Base-by-base conservation (phyloP, 1,140 invertebrate species). In the Delia radicum region DNA sequence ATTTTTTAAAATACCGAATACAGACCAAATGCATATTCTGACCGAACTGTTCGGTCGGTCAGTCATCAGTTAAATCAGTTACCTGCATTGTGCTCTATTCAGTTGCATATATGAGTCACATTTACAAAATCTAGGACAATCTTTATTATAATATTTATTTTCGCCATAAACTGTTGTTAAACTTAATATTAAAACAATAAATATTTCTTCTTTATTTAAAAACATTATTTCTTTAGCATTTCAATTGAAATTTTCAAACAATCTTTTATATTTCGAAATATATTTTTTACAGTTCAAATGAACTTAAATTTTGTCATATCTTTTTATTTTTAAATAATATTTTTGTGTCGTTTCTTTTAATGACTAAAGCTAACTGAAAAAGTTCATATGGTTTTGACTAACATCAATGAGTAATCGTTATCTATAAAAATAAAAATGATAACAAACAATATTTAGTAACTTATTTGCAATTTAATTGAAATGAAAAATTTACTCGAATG, bases 51-150 rank as follows among this genome's bases (percentile, higher is more conserved):
- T n/a, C n/a, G n/a, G n/a, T n/a, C n/a, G n/a, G n/a, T n/a, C n/a
- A n/a, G n/a, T n/a, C n/a, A n/a, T n/a, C n/a, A n/a, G n/a, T n/a
- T n/a, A n/a, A n/a, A n/a, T n/a, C n/a, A n/a, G n/a, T n/a, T 73
- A 85, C 85, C 85, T 86, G 81, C 85, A 86, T 28, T 85, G 78
- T 6, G 85, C 85, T 24, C 81, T 78, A 77, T 86, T 86, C 2
- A 82, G 77, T 29, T 83, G 79, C 15, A 75, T 67, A 62, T 80
- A 76, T 2, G 81, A 75, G 79, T 85, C 81, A 46, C 85, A 86
- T 15, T 79, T 79, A 48, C 85, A 86, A 13, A 80, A 79, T 46
- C 74, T 76, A 75, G 85, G 85, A 13, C 85, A 86, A 8, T 10
- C 1, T 55, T 55, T 24, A 42, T 42, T 4, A 21, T n/a, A n/a